Percentiles rank a stretch among this genome's conserved stretches.
Conservation (phyloP, 2,113 vertebrate genomes). For the Hyperopisus bebe region DNA sequence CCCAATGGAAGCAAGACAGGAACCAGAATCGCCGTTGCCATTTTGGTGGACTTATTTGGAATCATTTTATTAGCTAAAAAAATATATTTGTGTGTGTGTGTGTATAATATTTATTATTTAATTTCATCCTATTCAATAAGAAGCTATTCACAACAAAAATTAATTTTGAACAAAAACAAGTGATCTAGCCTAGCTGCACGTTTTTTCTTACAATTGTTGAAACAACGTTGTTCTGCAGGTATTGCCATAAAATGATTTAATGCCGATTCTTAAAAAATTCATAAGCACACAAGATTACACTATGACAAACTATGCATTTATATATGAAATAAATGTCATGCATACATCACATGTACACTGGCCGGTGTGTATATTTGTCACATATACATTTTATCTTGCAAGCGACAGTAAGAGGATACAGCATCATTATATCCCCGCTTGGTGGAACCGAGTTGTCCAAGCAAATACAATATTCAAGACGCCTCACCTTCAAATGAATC, state of each 20-base stretch:
- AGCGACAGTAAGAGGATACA: background rate
- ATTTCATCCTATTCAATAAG: constrained; percentile 23
- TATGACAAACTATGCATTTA: background rate
- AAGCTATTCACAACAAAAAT: constrained; percentile 24
- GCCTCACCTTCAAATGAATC: background rate
- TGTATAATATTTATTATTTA: no score
- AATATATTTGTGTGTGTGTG: no score
- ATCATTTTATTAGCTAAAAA: background rate
- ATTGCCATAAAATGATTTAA: background rate
- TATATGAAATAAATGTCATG: constrained; percentile 40
- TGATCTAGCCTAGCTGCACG: background rate
- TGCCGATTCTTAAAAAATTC: background rate
- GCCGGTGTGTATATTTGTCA: background rate
- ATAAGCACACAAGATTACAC: background rate
- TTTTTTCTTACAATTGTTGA: background rate
- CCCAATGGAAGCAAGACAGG: constrained; percentile 29
- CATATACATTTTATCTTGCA: background rate
- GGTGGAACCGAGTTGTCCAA: background rate
- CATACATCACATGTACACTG: background rate
- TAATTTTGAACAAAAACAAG: background rate
- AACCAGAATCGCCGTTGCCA: background rate
- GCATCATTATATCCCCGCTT: background rate
- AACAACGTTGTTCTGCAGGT: background rate
- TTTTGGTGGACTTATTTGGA: background rate
- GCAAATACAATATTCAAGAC: background rate